phyloP scores from a whole-genome alignment of 1,140 invertebrate genomes.

The Portunus trituberculatus region DNA sequence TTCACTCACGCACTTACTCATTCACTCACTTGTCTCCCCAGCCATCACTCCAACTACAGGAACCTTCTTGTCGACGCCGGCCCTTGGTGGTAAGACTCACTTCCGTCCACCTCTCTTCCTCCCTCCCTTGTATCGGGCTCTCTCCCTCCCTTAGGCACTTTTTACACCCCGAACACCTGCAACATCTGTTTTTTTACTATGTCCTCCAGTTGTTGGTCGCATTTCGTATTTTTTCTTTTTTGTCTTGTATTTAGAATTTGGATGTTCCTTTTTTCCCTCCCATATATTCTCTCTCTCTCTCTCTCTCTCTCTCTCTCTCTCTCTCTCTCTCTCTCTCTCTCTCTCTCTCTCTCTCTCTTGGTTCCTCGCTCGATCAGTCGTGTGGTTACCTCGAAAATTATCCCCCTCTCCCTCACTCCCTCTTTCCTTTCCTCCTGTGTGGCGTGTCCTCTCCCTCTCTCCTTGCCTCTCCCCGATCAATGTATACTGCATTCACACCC shows the following conservation, averaged over 20 bases:
- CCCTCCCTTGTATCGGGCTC: not conserved
- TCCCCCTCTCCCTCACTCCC: conserved; percentile 5
- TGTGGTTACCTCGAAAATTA: not conserved
- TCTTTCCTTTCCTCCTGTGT: not conserved
- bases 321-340: conserved; percentile 47
- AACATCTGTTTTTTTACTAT: no score
- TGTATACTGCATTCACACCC: not conserved
- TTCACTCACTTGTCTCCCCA: conserved; percentile 29
- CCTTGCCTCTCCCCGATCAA: not conserved
- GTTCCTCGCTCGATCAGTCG: not conserved
- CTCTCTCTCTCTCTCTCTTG: conserved; percentile 30
- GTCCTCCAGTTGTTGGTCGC: no score
- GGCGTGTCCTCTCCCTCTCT: not conserved
- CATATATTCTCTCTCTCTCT: not conserved
- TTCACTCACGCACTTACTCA: conserved; percentile 58
- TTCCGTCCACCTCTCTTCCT: not conserved
- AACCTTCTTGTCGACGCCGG: no score
- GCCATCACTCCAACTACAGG: not conserved
- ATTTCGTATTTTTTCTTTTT: not conserved
- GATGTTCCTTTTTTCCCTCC: not conserved
- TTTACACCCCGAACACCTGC: no score
- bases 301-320: conserved; percentile 27
- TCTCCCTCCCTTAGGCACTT: conserved; percentile 33
- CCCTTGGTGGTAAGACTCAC: not conserved
- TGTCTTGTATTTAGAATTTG: not conserved